phyloP scores from a whole-genome alignment of 2,888 invertebrate species.

The Sphecodes monilicornis region DNA sequence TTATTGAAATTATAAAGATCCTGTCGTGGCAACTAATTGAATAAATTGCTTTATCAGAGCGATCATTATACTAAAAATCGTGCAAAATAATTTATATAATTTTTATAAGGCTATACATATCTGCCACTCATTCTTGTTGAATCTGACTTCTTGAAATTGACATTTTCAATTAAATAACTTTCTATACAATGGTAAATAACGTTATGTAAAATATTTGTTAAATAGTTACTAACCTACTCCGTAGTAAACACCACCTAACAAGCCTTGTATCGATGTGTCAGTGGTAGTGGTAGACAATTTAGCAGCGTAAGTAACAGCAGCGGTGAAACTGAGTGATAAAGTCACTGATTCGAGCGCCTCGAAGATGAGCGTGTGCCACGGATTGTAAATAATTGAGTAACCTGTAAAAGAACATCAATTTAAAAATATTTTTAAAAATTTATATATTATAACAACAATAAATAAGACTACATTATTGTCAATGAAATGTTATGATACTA shows the following conservation, averaged over 20 bases:
- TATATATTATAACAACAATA: no score
- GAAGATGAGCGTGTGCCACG: constrained; percentile 91
- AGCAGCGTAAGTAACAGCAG: constrained; percentile 92
- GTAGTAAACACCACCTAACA: constrained; percentile 92
- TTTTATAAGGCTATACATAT: no score
- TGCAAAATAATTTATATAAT: no score
- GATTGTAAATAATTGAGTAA: constrained; percentile 91
- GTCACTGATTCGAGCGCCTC: constrained; percentile 92
- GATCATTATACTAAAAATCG: no score
- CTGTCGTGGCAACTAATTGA: no score
- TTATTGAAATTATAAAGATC: no score
- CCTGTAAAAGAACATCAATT: constrained; percentile 82
- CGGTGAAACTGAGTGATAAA: constrained; percentile 90
- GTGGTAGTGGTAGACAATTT: constrained; percentile 90
- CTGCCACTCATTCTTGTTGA: no score
- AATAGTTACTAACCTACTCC: constrained; percentile 88
- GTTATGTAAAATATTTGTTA: neutral
- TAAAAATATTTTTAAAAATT: neutral
- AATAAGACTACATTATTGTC: no score
- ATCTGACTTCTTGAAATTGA: no score
- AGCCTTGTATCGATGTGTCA: constrained; percentile 91
- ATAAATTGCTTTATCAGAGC: no score
- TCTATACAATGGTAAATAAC: no score
- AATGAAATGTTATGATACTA: no score
- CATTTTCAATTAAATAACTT: neutral